Evolutionary conservation across 2,113 vertebrate genomes (phyloP), one percentile per base, ranked within the genome.

Genomic region (Ailurus styani): DNA sequence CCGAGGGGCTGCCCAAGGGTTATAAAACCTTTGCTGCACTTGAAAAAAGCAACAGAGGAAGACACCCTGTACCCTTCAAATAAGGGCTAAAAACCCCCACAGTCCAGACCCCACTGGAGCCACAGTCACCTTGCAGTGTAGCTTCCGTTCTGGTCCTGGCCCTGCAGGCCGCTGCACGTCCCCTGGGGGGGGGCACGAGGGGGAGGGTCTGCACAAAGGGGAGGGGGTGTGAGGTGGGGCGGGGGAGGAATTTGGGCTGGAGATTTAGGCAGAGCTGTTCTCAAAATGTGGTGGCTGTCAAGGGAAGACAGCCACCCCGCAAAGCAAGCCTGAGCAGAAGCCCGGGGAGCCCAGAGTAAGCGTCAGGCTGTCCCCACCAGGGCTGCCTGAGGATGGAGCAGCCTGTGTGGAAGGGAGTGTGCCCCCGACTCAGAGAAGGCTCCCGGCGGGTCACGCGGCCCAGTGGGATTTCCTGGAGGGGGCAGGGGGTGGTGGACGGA

Each of bases 1-100:
- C 34, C 0, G 1, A 2, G 21, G 0, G 4, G 27, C 47, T 15
- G 3, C 31, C 25, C 0, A 9, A 31, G 50, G 42, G 4, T 14
- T 60, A 2, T 55, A 10, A 68, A 40, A 8, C 37, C 82, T 47
- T 54, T 31, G 20, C 23, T 47, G 0, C 17, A 34, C 6, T 2
- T 75, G 95, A 17, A 9, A 34, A 45, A 75, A 70, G 54, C 31
- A 3, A 1, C 45, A 13, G 40, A 34, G 12, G 60, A 6, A 14
- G 6, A 7, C 9, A 3, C 66, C 0, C 13, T 3, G 13, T 45
- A 0, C 1, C 50, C 1, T 37, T 5, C 37, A 29, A 31, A 47
- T 31, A n/a, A 27, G 15, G 25, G n/a, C 42, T 25, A 25, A 68
- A 42, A 25, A 45, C 0, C 29, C 47, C 34, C 52, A 6, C 29